Conservation (phyloP, 2,113 vertebrate species). For the Echinops telfairi region DNA sequence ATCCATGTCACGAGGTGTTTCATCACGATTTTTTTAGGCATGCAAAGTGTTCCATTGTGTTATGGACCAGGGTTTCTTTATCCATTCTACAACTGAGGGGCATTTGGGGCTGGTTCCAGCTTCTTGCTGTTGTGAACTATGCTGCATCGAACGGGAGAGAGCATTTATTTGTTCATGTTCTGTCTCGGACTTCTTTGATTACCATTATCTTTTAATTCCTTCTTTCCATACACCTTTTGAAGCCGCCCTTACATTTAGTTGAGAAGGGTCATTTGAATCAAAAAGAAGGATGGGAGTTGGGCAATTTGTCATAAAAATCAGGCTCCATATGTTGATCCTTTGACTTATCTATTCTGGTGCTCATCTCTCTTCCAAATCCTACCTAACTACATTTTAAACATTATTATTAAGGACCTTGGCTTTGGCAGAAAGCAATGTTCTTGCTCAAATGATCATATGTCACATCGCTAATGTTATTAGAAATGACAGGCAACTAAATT, state of each 20-base stretch:
- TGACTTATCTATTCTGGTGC: constrained; percentile 53
- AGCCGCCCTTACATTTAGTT: background rate
- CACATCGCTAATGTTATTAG: constrained; percentile 37
- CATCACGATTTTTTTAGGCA: no score
- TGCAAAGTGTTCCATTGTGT: no score
- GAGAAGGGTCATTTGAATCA: background rate
- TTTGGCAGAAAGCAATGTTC: constrained; percentile 37
- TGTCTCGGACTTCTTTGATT: no score
- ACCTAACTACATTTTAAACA: constrained; percentile 27
- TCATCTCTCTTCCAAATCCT: background rate
- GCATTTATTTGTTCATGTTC: no score
- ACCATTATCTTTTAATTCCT: background rate
- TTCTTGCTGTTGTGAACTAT: no score
- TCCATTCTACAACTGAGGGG: no score
- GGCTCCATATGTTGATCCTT: constrained; percentile 14
- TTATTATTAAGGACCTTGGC: constrained; percentile 46
- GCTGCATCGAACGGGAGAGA: no score
- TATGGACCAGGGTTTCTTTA: no score
- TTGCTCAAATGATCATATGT: background rate
- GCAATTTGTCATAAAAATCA: constrained; percentile 79
- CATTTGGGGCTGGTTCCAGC: no score
- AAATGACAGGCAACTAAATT: constrained; percentile 17
- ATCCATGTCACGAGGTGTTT: no score
- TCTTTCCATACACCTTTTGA: no score
- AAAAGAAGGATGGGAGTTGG: constrained; percentile 48